Evolutionary conservation across 2,113 vertebrate genomes (phyloP), one percentile per base, ranked within the genome.

Genomic region (Aphyosemion australe): DNA sequence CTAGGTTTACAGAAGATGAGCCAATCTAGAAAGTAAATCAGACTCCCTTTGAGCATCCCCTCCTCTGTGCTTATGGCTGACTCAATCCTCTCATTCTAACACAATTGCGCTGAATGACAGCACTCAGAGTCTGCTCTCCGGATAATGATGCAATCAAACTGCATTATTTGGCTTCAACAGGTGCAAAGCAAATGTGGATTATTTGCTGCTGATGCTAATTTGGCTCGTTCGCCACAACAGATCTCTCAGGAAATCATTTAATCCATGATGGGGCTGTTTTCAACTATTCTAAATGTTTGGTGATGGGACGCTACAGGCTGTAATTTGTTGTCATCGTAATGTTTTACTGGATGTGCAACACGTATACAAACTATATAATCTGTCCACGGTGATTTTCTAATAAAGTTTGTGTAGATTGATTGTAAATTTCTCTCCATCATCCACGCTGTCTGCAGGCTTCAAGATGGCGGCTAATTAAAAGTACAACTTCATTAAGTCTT

Each of bases 71-170:
- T 79, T 69, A 71, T 66, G 71, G 77, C 53, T 74, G 66, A 55
- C 52, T 64, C 55, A 72, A 65, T 72, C 68, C 83, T 81, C 73
- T 85, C 68, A 52, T 19, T 81, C 42, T 61, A 75, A 69, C 78
- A 80, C 74, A 79, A 87, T 88, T 77, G 66, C 63, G 65, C 56
- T 83, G 72, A 89, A 89, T 83, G 80, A 84, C 82, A 77, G 83
- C 77, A 69, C 76, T 69, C 70, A 34, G 56, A 77, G 53, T 69
- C 79, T 49, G 69, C 72, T 67, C 54, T 79, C 57, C 3, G 75
- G 76, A 82, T 87, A 90, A 91, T 90, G 76, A 82, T 31, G 78
- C 89, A 91, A 91, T 92, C 88, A 90, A 78, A 90, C 49, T 71
- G 83, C 83, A 85, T 88, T 80, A 88, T 90, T 89, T 89, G 74